Evolutionary conservation across 2,797 vertebrate genomes (phyloP).

Genomic region (Karalla daura): DNA sequence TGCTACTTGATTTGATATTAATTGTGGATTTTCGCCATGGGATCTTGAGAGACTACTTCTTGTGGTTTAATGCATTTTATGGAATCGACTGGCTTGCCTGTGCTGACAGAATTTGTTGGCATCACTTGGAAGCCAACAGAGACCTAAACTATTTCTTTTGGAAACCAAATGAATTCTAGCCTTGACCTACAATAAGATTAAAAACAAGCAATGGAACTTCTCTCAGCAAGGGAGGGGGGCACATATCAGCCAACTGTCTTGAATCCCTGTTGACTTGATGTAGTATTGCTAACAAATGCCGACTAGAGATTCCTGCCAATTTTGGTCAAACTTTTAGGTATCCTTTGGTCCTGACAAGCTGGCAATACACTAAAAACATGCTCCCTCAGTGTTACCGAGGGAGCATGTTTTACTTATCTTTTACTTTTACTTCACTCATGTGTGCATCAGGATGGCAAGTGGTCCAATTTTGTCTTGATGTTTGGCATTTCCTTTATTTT

Average conservation of each 20-base stretch:
- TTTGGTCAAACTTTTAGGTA: slow-evolving; percentile 33
- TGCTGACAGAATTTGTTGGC: slow-evolving; percentile 35
- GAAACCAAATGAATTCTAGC: slow-evolving; percentile 41
- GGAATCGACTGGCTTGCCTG: slow-evolving; percentile 24
- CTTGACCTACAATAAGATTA: slow-evolving; percentile 34
- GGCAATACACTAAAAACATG: slow-evolving; percentile 3
- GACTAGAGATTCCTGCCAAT: slow-evolving; percentile 38
- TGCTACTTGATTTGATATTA: slow-evolving; percentile 52
- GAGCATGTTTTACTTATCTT: background rate
- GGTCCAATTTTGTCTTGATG: too few relatives aligned
- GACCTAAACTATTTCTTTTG: slow-evolving; percentile 59
- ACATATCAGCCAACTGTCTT: slow-evolving; percentile 55
- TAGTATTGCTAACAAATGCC: slow-evolving; percentile 37
- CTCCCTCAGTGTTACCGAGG: too few relatives aligned
- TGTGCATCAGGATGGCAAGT: background rate
- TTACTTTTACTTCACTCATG: background rate
- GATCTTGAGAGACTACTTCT: slow-evolving; percentile 2
- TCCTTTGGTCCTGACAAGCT: slow-evolving; percentile 38
- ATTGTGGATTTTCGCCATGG: slow-evolving; percentile 30
- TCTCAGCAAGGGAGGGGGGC: slow-evolving; percentile 10
- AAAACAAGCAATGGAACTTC: slow-evolving; percentile 21
- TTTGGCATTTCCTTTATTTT: background rate
- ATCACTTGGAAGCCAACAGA: slow-evolving; percentile 9
- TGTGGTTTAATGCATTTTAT: slow-evolving; percentile 23
- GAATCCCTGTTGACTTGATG: slow-evolving; percentile 45